Evolutionary conservation across 2,888 invertebrate genomes (phyloP), one percentile per base, ranked within the genome.

Genomic region (Marasmarcha lunaedactyla): DNA sequence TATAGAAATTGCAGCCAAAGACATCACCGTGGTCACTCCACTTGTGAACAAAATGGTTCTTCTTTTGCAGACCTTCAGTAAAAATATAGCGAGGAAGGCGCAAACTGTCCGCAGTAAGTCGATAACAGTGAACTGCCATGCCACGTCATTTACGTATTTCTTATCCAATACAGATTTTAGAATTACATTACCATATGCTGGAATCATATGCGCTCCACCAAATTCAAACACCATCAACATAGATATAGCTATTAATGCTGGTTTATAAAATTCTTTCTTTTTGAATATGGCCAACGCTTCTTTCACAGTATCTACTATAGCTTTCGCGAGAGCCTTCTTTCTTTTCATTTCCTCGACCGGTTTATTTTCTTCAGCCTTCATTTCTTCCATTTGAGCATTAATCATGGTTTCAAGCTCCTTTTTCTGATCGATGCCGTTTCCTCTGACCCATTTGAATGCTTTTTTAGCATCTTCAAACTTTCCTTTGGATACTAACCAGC

Each of bases 401-500:
- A 81, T 77, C 77, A 83, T 74, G 0, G 71, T 55, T 44, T 73
- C 69, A 15, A 83, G 48, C 48, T 83, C 83, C 15, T 84, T 84
- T 20, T 57, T 57, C 37, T 85, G 79, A 35, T 66, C 72, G 0
- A 57, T 50, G 0, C 77, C 78, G 39, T 72, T 65, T 1, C 89
- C 89, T 49, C 89, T 73, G 14, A 88, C 81, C 83, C 86, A 88
- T 46, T 71, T 76, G 33, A 89, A 87, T 0, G 88, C 84, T 37
- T 83, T 72, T 46, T 83, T 78, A 0, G 90, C 90, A 44, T 88
- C 84, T 1, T 76, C 77, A 2, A 76, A 69, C 35, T 83, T 83
- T 1, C 84, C 85, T 54, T 87, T 88, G 0, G 87, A 85, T 1
- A 88, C 78, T 39, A 91, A 59, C 90, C 90, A 91, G 42, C 85